These are phyloP conservation scores for Pseudomyrmex dendroicus DNA, from an alignment of 1,140 invertebrate species.

Conservation along the genomic window DNA sequence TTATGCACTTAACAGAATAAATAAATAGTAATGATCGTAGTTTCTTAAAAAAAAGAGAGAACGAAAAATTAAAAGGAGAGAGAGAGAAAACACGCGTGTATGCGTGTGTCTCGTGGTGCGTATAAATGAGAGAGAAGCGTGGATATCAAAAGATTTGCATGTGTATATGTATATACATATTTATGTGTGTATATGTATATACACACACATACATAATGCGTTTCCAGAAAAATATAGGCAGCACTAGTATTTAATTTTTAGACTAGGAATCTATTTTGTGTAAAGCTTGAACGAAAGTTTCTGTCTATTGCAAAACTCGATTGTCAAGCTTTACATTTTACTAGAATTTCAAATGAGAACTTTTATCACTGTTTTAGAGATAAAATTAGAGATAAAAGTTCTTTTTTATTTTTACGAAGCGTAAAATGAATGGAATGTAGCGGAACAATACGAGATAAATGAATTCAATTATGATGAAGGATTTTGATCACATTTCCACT, in stretches of 20 bases:
- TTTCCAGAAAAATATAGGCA: neutral
- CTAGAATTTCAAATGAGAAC: neutral
- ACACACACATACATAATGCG: neutral
- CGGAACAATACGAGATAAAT: neutral
- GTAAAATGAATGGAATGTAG: constrained; percentile 18
- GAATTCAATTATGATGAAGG: neutral
- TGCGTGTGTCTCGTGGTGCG: neutral
- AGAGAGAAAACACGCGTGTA: neutral
- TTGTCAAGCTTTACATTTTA: too few relatives aligned
- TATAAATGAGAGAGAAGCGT: neutral
- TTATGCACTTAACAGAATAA: constrained; percentile 54
- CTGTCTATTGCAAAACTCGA: neutral
- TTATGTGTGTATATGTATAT: neutral
- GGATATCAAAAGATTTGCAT: constrained; percentile 43
- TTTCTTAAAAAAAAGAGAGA: constrained; percentile 29
- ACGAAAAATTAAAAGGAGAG: neutral
- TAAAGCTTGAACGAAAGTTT: constrained; percentile 16
- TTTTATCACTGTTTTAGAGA: too few relatives aligned
- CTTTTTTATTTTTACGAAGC: constrained; percentile 7
- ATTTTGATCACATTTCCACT: neutral
- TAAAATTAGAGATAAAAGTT: neutral
- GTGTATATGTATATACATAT: neutral
- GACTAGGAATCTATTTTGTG: constrained; percentile 6
- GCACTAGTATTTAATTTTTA: constrained; percentile 34
- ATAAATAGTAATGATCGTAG: constrained; percentile 31